Base-by-base conservation (phyloP, 2,888 invertebrate species). In the Tyria jacobaeae region DNA sequence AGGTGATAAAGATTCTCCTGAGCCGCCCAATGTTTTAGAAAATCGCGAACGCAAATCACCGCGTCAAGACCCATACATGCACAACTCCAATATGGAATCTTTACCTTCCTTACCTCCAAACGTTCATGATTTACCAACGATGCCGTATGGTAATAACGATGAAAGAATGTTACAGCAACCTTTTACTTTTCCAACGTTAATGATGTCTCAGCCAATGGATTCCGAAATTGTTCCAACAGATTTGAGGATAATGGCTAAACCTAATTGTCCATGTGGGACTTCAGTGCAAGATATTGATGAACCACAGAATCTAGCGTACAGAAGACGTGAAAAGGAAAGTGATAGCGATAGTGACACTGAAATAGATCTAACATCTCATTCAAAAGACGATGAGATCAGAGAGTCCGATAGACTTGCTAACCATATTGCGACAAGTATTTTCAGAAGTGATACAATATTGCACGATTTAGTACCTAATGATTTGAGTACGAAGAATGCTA, bases 321-420 rank as follows among this genome's bases (percentile, higher is more conserved):
- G 88, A 67, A 77, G 86, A 62, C 83, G 82, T 6, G 84, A 85
- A 0, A 89, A 89, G 25, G 80, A 82, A 10, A 90, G 88, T 54
- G 93, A 93, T 37, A 94, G 93, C 62, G 94, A 94, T 47, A 92
- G 89, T 60, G 94, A 94, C 62, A 83, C 94, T 1, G 94, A 94
- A 81, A 94, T 94, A 51, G 94, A 94, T 84, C 83, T 94, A 3
- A 94, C 94, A 0, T 94, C 94, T 10, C 93, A 94, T 69, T 92
- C 93, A 0, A 94, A 91, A 81, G 94, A 94, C 56, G 94, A 94
- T 53, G 91, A 92, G 68, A 71, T 93, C 39, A 87, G 92, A 58
- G 94, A 93, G 70, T 92, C 92, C 0, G 91, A 92, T 62, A 81
- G 90, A 74, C 78, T 92, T 39, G 91, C 92, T 4, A 91, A 87